phyloP scores from a whole-genome alignment of 2,113 vertebrate species.

The Sturnira hondurensis region DNA sequence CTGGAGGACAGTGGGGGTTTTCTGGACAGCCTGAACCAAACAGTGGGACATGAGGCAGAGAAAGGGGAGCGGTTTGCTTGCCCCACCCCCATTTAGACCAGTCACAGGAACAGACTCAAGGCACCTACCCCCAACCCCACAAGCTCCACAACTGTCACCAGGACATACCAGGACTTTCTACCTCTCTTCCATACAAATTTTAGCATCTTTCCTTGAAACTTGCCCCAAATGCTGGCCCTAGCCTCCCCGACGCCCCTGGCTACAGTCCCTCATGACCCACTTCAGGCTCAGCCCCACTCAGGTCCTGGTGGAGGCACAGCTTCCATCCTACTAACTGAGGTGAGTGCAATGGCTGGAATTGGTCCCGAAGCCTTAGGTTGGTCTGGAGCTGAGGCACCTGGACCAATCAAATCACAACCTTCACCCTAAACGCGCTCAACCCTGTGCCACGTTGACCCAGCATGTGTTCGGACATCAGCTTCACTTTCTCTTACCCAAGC shows the following conservation, averaged over 20 bases:
- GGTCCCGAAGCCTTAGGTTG: fast-evolving
- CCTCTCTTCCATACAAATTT: background rate
- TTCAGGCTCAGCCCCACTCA: background rate
- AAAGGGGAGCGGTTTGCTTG: background rate
- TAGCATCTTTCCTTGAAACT: background rate
- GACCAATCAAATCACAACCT: background rate
- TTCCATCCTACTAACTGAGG: background rate
- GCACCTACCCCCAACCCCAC: background rate
- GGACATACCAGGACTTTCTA: background rate
- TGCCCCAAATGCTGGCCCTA: background rate
- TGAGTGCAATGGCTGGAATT: background rate
- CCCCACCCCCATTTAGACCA: background rate
- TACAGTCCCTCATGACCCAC: background rate
- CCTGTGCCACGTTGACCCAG: background rate
- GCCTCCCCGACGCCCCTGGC: background rate
- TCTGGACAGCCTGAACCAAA: background rate
- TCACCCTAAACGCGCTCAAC: background rate
- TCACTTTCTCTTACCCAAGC: background rate
- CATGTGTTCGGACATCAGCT: background rate
- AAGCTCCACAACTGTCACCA: background rate
- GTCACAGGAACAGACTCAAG: background rate
- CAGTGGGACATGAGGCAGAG: background rate
- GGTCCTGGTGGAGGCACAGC: no score
- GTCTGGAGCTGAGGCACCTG: background rate
- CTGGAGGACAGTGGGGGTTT: background rate